Evolutionary conservation across 1,140 invertebrate species (phyloP).

Genomic region (Micrasema minimum): DNA sequence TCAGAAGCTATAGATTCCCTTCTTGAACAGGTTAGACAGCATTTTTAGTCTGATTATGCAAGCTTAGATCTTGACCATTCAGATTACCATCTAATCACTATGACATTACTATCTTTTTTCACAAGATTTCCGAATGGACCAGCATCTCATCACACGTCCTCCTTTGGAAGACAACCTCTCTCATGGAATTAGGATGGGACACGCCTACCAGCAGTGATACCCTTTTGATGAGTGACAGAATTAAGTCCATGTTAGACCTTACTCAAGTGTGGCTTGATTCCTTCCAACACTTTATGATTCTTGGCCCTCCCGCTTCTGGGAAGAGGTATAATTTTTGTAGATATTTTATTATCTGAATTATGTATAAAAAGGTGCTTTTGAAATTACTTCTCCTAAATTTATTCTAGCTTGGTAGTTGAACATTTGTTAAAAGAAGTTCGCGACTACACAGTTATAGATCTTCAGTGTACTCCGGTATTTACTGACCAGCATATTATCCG

Average conservation of each 20-base stretch:
- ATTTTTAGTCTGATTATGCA: background rate
- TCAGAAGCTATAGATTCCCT: constrained; percentile 57
- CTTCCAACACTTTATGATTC: constrained; percentile 48
- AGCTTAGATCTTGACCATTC: too few relatives aligned
- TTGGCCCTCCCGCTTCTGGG: constrained; percentile 48
- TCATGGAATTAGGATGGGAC: constrained; percentile 29
- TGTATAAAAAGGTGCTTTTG: background rate
- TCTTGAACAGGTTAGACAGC: constrained; percentile 56
- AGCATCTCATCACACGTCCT: constrained; percentile 49
- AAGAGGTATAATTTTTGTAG: constrained; percentile 45
- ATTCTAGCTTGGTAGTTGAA: constrained; percentile 64
- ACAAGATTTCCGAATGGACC: constrained; percentile 50
- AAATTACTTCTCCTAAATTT: too few relatives aligned
- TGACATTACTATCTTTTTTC: too few relatives aligned
- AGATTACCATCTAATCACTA: too few relatives aligned
- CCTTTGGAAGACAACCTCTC: constrained; percentile 38
- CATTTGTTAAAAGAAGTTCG: constrained; percentile 58
- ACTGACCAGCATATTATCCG: constrained; percentile 61
- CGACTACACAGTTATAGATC: constrained; percentile 58
- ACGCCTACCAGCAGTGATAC: constrained; percentile 12
- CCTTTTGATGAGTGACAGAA: constrained; percentile 44
- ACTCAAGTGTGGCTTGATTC: constrained; percentile 43
- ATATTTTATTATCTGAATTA: constrained; percentile 2
- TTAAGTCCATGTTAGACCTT: constrained; percentile 21
- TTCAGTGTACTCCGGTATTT: constrained; percentile 63